Conservation (phyloP, 2,888 invertebrate species). For the Meandrusa payeni region DNA sequence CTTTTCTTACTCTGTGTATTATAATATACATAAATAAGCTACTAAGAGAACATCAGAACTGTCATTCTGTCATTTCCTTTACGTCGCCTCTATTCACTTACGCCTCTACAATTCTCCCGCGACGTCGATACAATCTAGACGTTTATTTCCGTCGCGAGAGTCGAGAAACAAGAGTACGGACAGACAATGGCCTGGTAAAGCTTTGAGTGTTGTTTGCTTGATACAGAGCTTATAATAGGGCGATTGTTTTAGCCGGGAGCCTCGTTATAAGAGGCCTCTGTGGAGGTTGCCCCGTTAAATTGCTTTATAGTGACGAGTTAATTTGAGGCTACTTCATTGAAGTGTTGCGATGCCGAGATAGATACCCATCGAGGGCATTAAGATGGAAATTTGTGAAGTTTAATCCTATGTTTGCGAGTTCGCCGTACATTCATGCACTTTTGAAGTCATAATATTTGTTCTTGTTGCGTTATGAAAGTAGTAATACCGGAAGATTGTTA, state of each 20-base stretch:
- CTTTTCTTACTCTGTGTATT: no score
- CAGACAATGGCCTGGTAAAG: conserved; percentile 37
- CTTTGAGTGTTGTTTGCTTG: conserved; percentile 9
- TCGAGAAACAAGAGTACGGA: conserved; percentile 35
- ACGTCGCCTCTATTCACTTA: conserved; percentile 9
- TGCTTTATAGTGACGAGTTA: conserved; percentile 6
- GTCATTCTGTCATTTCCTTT: conserved; percentile 19
- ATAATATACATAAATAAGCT: no score
- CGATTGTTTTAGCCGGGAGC: conserved; percentile 15
- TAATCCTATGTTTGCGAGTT: no score
- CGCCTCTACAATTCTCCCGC: conserved; percentile 15
- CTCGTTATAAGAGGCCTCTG: conserved; percentile 1
- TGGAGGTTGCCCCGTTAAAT: conserved; percentile 7
- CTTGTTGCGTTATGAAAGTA: no score
- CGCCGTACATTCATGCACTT: no score
- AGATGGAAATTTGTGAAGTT: not conserved
- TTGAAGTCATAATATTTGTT: no score
- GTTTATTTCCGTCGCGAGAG: conserved; percentile 41
- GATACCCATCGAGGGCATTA: not conserved
- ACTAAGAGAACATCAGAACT: not conserved
- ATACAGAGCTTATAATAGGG: conserved; percentile 12
- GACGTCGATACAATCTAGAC: conserved; percentile 40
- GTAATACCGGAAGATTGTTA: no score
- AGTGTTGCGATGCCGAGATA: not conserved
- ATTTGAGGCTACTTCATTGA: not conserved